Base-by-base conservation (phyloP, 2,888 invertebrate species). In the Drosophila prostipennis region DNA sequence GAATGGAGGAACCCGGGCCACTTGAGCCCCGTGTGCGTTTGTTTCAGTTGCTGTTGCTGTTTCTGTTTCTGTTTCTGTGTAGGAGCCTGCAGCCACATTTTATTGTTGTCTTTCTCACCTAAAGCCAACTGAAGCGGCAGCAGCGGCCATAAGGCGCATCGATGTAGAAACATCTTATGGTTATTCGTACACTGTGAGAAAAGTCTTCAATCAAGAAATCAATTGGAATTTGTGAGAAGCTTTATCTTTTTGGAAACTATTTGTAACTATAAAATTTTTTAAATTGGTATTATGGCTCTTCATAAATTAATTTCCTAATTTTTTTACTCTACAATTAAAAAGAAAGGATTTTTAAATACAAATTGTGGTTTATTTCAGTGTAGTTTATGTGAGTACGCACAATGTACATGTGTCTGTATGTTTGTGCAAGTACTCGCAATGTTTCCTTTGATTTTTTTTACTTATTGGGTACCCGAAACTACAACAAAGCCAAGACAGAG, bases 101-200 rank as follows among this genome's bases (percentile, higher is more conserved):
- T 39, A 68, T 54, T 68, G 61, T 69, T 59, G 59, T 71, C 58
- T 63, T 80, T 84, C 76, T 84, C 81, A 84, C 82, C 87, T 87
- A 73, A 57, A 64, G 48, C 52, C 56, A 71, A 54, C 39, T 40
- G 52, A 49, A 48, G 60, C 52, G 26, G 56, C 68, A 57, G 52
- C 54, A 55, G 60, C 67, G 68, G 16, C 73, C 73, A 71, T 71
- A 72, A 71, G 71, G 71, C 73, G 51, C 58, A 65, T 26, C 48
- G 56, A 61, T 63, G 63, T 61, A 32, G 61, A 48, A 61, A 40
- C 63, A 48, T 46, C 48, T 63, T 63, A 34, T 40, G 61, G 46
- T 48, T 39, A 26, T 19, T 0, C n/a, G 0, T 32, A 23, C 61
- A 61, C 61, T 59, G 34, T 2, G 16, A 6, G n/a, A 34, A 3